phyloP scores from a whole-genome alignment of 2,888 invertebrate species.

The Choristoneura rosaceana region DNA sequence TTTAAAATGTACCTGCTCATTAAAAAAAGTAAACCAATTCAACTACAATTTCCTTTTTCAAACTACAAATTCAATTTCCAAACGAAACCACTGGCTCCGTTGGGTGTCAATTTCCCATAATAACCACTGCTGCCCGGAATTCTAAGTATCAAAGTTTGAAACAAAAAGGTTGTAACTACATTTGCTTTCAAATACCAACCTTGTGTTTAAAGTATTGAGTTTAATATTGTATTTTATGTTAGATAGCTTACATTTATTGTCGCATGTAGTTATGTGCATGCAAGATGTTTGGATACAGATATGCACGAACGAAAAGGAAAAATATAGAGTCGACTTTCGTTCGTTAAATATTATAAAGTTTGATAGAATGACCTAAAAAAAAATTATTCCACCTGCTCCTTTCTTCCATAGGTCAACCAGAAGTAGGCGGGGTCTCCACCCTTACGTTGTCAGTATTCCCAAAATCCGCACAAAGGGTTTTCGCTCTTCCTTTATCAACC shows the following conservation, averaged over 20 bases:
- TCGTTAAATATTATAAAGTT: conserved; percentile 5
- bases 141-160: not conserved
- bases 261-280: not conserved
- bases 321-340: not conserved
- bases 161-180: not conserved
- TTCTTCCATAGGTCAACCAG: too few species aligned
- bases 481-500: too few species aligned
- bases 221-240: not conserved
- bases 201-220: not conserved
- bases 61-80: not conserved
- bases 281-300: not conserved
- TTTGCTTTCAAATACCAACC: not conserved
- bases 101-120: not conserved
- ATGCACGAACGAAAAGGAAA: conserved; percentile 3
- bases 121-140: not conserved
- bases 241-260: not conserved
- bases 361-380: too few species aligned
- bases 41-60: not conserved
- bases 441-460: too few species aligned
- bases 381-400: too few species aligned
- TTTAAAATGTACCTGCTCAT: too few species aligned
- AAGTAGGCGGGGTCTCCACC: too few species aligned
- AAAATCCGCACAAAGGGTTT: too few species aligned
- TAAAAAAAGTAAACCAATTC: not conserved
- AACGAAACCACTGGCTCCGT: not conserved